Conservation (phyloP, 2,888 invertebrate genomes). For the Heteromurus nitidus region DNA sequence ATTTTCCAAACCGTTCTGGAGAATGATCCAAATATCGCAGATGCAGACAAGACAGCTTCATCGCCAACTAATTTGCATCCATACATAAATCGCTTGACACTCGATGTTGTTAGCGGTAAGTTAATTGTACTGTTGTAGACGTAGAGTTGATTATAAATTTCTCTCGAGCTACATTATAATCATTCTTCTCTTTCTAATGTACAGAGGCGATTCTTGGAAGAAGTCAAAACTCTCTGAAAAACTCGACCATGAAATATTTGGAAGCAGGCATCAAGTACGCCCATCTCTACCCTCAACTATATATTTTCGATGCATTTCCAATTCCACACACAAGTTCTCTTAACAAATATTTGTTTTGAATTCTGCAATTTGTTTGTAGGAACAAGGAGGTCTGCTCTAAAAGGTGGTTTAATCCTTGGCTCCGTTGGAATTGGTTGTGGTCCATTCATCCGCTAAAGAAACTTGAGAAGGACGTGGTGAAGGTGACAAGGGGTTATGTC, state of each 20-base stretch:
- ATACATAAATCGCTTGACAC: not conserved
- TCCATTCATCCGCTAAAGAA: not conserved
- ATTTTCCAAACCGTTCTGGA: not conserved
- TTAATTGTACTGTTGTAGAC: not conserved
- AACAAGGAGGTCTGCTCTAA: conserved; percentile 6
- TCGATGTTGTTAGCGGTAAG: conserved; percentile 13
- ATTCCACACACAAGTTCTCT: no score
- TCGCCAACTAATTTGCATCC: not conserved
- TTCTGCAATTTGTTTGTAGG: no score
- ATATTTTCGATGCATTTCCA: no score
- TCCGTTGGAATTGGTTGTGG: conserved; percentile 8
- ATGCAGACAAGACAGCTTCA: not conserved
- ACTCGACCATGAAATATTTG: not conserved
- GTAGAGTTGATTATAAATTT: not conserved
- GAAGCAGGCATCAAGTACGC: not conserved
- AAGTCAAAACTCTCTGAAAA: conserved; percentile 1
- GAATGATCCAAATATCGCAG: not conserved
- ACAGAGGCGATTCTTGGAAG: conserved; percentile 8
- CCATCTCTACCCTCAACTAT: no score
- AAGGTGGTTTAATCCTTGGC: conserved; percentile 12
- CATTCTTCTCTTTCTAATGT: not conserved
- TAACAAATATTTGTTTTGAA: no score
- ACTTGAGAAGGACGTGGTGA: not conserved
- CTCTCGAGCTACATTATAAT: not conserved
- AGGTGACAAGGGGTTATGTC: not conserved